Percentiles rank a stretch among this genome's conserved stretches.
Evolutionary conservation across 2,797 vertebrate species (phyloP).

Genomic region (Lacerta agilis): DNA sequence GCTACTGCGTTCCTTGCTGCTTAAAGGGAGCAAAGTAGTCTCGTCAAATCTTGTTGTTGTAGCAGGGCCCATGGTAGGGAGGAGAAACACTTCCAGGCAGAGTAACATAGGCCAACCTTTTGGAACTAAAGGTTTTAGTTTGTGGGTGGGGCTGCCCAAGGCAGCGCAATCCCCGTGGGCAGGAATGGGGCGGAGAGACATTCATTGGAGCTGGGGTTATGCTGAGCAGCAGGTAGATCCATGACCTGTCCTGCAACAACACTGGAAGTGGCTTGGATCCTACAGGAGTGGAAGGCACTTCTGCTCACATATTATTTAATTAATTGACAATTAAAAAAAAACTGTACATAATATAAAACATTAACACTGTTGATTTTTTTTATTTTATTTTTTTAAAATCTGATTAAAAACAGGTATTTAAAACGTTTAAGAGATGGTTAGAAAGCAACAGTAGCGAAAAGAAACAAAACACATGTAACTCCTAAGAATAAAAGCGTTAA

Average conservation of each 20-base stretch:
- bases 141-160: conserved; percentile 7
- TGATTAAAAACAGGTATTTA: no score
- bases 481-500: no score
- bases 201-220: conserved; percentile 5
- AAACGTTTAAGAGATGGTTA: no score
- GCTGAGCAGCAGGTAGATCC: neutral
- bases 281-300: neutral
- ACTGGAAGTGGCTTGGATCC: neutral
- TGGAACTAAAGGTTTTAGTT: no score
- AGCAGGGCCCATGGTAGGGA: neutral
- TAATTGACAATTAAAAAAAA: no score
- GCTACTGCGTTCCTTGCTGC: neutral
- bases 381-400: no score
- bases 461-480: no score
- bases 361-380: no score
- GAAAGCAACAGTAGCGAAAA: no score
- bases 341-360: no score
- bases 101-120: neutral
- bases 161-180: neutral
- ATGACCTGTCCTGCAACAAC: neutral
- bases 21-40: neutral
- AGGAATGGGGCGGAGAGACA: neutral
- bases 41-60: neutral
- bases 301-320: neutral
- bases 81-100: neutral